These are phyloP conservation scores for Gerris lacustris DNA, from an alignment of 2,888 invertebrate species.

Conservation along the genomic window DNA sequence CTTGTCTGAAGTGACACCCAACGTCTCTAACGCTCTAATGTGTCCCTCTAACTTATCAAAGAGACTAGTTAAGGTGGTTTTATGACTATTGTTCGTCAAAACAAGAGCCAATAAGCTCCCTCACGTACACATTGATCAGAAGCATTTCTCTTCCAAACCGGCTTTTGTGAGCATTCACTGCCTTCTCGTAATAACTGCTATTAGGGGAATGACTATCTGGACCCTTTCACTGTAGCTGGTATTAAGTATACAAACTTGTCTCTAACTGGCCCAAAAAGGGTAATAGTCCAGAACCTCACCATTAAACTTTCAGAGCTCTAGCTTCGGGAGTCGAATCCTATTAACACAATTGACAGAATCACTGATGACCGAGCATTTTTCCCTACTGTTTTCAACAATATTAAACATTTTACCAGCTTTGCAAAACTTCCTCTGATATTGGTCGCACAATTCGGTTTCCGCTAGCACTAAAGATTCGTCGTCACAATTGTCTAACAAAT, in stretches of 20 bases:
- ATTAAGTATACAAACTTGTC: constrained; percentile 31
- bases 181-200: constrained; percentile 30
- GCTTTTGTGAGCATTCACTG: constrained; percentile 24
- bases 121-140: constrained; percentile 30
- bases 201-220: constrained; percentile 29
- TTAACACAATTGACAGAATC: neutral
- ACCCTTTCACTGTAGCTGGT: constrained; percentile 19
- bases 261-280: constrained; percentile 30
- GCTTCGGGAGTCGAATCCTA: constrained; percentile 6
- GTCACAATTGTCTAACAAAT: too few species aligned
- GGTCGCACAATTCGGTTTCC: neutral
- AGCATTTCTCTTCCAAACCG: constrained; percentile 29
- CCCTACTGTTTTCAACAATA: too few species aligned
- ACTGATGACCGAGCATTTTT: neutral
- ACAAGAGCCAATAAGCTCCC: constrained; percentile 30
- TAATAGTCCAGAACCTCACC: constrained; percentile 29
- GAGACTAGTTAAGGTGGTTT: constrained; percentile 12
- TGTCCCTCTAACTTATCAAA: constrained; percentile 32
- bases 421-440: neutral
- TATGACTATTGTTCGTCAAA: constrained; percentile 27
- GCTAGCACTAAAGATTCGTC: neutral
- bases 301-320: constrained; percentile 28
- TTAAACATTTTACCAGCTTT: neutral
- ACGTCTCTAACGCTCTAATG: constrained; percentile 30
- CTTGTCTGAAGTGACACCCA: too few species aligned